Percentiles rank a stretch among this genome's conserved stretches.
These are phyloP conservation scores for Ethmia dodecea DNA, from an alignment of 2,888 invertebrate genomes.

Conservation along the genomic window DNA sequence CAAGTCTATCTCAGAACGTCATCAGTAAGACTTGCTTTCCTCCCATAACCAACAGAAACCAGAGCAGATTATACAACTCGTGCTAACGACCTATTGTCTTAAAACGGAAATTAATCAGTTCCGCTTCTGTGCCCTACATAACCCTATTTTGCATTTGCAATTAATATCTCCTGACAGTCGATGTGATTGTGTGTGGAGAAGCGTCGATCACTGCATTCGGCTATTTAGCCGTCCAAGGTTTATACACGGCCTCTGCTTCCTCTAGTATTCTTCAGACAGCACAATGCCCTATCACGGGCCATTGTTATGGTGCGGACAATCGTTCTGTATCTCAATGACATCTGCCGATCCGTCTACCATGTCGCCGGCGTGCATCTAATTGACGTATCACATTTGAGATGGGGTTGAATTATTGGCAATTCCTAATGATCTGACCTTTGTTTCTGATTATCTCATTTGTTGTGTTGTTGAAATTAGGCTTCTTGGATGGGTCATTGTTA, in stretches of 20 bases:
- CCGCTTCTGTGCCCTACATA: constrained; percentile 11
- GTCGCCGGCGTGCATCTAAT: constrained; percentile 16
- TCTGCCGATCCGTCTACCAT: constrained; percentile 48
- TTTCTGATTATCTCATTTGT: too few relatives aligned
- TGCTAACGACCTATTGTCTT: constrained; percentile 43
- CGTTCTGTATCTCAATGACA: constrained; percentile 66
- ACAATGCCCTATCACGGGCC: constrained; percentile 53
- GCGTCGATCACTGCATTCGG: constrained; percentile 4
- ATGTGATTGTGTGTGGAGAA: constrained; percentile 4
- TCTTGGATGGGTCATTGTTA: too few relatives aligned
- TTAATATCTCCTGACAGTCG: constrained; percentile 7
- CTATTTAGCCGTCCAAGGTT: constrained; percentile 63
- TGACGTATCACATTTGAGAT: constrained; percentile 15
- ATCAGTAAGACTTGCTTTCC: too few relatives aligned
- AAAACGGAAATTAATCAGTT: constrained; percentile 29
- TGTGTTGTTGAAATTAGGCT: too few relatives aligned
- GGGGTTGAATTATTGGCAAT: too few relatives aligned
- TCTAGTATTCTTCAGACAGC: constrained; percentile 63
- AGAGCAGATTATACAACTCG: constrained; percentile 11
- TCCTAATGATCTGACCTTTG: too few relatives aligned
- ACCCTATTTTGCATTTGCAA: background rate
- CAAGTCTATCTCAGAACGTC: too few relatives aligned
- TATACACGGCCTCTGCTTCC: constrained; percentile 58
- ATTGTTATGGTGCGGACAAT: constrained; percentile 54
- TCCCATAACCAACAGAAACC: too few relatives aligned